Base-by-base conservation (phyloP, 2,113 vertebrate species). In the Glaucomys volans region DNA sequence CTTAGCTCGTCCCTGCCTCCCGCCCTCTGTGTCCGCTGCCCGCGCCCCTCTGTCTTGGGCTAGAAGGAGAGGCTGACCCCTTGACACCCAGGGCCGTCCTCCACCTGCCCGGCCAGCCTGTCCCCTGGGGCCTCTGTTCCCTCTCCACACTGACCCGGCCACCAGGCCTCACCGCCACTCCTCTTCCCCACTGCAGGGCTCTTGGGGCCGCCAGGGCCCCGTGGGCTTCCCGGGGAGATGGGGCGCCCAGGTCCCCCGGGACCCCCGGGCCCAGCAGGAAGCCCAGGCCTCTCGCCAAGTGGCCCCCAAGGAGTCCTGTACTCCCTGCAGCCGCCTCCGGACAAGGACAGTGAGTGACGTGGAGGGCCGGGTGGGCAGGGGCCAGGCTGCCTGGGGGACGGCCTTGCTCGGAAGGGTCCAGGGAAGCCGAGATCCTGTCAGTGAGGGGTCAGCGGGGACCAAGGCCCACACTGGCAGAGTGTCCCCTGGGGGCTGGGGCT, bases 201-300 rank as follows among this genome's bases (percentile, higher is more conserved):
- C 59, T 1, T 98, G 91, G 99, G 99, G 95, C 98, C 98, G 4
- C 98, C 98, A 66, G 99, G 99, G 82, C 98, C 99, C 30, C 98
- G 98, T 74, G 99, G 99, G 92, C 97, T 98, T 82, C 98, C 98
- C 66, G 99, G 99, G 97, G 99, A 99, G 97, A 98, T 88, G 0
- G 99, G 99, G 79, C 98, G 97, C 20, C 99, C 98, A 0, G 99
- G 99, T 0, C 99, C 98, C 18, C 99, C 99, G 0, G 99, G 99
- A 4, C 99, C 98, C 7, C 99, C 99, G 0, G 99, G 99, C 40
- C 99, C 98, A 97, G 99, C 79, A 94, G 99, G 97, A 81, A 98
- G 96, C 32, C 99, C 95, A 9, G 98, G 97, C 90, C 96, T 91
- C 83, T 98, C 97, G 32, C 85, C 97, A 3, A 97, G 96, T 28